These are phyloP conservation scores for Anthoptus insignis DNA, from an alignment of 2,888 invertebrate genomes.

Conservation along the genomic window DNA sequence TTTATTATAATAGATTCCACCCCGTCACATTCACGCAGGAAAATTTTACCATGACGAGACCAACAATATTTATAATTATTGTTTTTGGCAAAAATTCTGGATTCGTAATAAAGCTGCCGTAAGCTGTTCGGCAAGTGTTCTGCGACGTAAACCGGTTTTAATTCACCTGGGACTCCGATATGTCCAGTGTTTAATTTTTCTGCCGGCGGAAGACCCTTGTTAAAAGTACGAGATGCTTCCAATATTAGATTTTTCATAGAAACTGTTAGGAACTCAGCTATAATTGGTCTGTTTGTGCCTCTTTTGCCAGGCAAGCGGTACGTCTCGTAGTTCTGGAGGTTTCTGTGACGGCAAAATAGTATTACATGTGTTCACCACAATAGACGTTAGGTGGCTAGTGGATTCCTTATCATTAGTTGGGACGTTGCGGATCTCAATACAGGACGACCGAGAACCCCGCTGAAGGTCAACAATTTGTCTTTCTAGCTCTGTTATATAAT, in stretches of 20 bases:
- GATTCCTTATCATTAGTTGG: slow-evolving; percentile 17
- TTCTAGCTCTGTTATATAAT: slow-evolving; percentile 13
- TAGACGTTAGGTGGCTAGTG: background rate
- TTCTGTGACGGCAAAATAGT: background rate
- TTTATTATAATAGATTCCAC: background rate
- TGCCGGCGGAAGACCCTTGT: slow-evolving; percentile 17
- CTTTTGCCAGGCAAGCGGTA: slow-evolving; percentile 21
- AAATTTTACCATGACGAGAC: slow-evolving; percentile 17
- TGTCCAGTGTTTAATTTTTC: slow-evolving; percentile 21
- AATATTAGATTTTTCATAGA: background rate
- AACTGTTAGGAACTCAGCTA: slow-evolving; percentile 11
- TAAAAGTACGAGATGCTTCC: slow-evolving; percentile 4
- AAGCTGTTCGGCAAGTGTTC: background rate
- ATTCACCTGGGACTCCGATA: slow-evolving; percentile 11
- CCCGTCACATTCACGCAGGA: slow-evolving; percentile 9
- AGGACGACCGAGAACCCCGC: slow-evolving; percentile 2
- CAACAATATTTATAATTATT: slow-evolving; percentile 19
- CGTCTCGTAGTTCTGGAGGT: slow-evolving; percentile 3
- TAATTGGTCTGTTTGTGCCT: slow-evolving; percentile 11
- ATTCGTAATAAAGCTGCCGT: slow-evolving; percentile 12
- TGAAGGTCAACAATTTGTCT: slow-evolving; percentile 8
- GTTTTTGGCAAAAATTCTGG: slow-evolving; percentile 10
- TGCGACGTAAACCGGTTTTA: slow-evolving; percentile 14
- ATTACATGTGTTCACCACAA: slow-evolving; percentile 9
- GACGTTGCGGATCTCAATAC: slow-evolving; percentile 12